Base-by-base conservation (phyloP, 2,797 vertebrate genomes). In the Peromyscus melanophrys region DNA sequence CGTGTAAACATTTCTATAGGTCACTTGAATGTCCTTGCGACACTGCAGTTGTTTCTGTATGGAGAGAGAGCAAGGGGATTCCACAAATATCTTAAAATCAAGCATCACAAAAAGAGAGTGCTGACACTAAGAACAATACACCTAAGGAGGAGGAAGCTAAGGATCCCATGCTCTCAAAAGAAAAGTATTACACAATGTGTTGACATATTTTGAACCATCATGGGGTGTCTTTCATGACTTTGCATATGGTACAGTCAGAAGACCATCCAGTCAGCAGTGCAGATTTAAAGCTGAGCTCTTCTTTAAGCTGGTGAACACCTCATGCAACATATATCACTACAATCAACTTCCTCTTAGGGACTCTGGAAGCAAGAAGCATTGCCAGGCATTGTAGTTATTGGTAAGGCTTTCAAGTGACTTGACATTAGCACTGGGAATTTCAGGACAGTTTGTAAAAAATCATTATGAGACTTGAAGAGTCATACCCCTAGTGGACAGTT, bases 351-450 rank as follows among this genome's bases (percentile, higher is more conserved):
- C 5, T 40, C 10, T 71, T 5, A 8, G 19, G 13, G 0, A 67
- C 4, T n/a, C 12, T 1, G 8, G 34, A 92, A 57, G 43, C 49
- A 63, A 75, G 73, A 40, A 29, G 52, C 52, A 82, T 61, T 12
- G 43, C 19, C 40, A 46, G 12, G 3, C 57, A 49, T 34, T 43
- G 1, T 23, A 49, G 13, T n/a, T 89, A 65, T 65, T 63, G 12
- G 5, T 37, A 57, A 85, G 34, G 9, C 13, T 95, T 89, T 85
- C 46, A 80, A 85, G 16, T 55, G 19, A 9, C 57, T 83, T 94
- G 49, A 90, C 96, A 86, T 83, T 25, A 40, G n/a, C 61, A 88
- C 55, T 90, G 63, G 57, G 21, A 87, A 96, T 83, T 80, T 75
- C 21, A 37, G 11, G 14, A 90, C 2, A 71, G 69, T 86, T 46